A percentile compares a stretch with the other conserved stretches of the same genome.
These are phyloP conservation scores for Plodia interpunctella DNA, from an alignment of 1,140 invertebrate species.

Conservation along the genomic window DNA sequence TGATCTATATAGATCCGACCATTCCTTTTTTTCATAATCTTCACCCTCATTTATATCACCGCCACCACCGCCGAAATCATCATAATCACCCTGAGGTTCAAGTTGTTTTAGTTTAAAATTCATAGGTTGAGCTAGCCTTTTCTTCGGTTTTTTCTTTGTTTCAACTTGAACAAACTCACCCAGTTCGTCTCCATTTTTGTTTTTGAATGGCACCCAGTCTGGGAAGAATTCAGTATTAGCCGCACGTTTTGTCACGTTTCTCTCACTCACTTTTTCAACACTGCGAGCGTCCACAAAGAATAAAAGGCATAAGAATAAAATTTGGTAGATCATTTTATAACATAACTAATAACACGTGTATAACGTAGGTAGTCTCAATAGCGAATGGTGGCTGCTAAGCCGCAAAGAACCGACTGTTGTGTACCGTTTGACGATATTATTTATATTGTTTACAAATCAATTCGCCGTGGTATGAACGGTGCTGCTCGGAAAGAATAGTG, in stretches of 20 bases:
- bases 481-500: slow-evolving; percentile 30
- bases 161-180: slow-evolving; percentile 52
- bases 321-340: slow-evolving; percentile 18
- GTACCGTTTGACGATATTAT: slow-evolving; percentile 55
- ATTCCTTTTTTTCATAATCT: slow-evolving; percentile 63
- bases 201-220: slow-evolving; percentile 67
- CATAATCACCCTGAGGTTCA: slow-evolving; percentile 48
- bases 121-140: slow-evolving; percentile 53
- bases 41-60: slow-evolving; percentile 54
- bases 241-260: slow-evolving; percentile 50
- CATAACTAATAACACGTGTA: slow-evolving; percentile 21
- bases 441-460: slow-evolving; percentile 71
- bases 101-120: slow-evolving; percentile 54
- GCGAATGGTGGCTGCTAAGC: slow-evolving; percentile 25
- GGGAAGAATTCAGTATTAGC: slow-evolving; percentile 49
- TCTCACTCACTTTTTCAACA: slow-evolving; percentile 46
- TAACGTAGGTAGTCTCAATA: slow-evolving; percentile 23
- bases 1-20: slow-evolving; percentile 43
- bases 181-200: slow-evolving; percentile 58
- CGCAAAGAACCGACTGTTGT: slow-evolving; percentile 52
- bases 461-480: slow-evolving; percentile 42
- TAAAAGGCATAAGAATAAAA: slow-evolving; percentile 9
- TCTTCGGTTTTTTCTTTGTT: slow-evolving; percentile 49
- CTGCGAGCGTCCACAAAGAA: slow-evolving; percentile 28
- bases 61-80: slow-evolving; percentile 49